Conservation (phyloP, 2,888 invertebrate species). For the Eumacrocentrus americanus region DNA sequence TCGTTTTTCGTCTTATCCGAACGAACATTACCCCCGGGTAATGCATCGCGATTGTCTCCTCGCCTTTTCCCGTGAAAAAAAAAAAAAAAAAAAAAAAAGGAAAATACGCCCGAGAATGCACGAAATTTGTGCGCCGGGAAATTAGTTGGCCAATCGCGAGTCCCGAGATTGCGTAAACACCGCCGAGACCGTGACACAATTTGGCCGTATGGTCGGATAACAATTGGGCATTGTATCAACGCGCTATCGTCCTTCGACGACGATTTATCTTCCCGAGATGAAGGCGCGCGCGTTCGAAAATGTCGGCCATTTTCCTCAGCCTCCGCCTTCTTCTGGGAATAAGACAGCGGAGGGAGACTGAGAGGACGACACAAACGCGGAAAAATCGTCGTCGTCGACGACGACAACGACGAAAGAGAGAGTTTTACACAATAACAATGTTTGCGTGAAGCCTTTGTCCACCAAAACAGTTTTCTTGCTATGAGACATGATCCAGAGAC, state of each 20-base stretch:
- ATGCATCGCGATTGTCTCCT: background rate
- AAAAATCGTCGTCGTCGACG: background rate
- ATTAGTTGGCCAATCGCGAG: constrained; percentile 3
- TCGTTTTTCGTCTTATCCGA: background rate
- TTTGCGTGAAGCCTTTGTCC: constrained; percentile 6
- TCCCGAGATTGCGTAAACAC: constrained; percentile 1
- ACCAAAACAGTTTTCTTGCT: constrained; percentile 7
- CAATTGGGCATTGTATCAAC: no score
- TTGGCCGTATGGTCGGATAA: background rate
- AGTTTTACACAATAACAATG: background rate
- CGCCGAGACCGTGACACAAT: constrained; percentile 4
- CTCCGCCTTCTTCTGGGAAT: background rate
- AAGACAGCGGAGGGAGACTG: background rate
- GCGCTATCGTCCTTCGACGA: no score
- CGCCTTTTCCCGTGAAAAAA: background rate
- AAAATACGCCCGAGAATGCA: no score
- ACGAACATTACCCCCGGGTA: background rate
- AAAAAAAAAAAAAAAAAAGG: background rate
- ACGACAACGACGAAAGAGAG: background rate
- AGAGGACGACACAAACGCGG: background rate
- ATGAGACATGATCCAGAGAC: constrained; percentile 2
- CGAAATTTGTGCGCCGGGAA: constrained; percentile 6
- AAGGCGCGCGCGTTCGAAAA: background rate
- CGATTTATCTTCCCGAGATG: background rate
- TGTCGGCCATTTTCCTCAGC: constrained; percentile 7